Evolutionary conservation across 2,888 invertebrate genomes (phyloP), one percentile per base, ranked within the genome.

Genomic region (Timandra comae): DNA sequence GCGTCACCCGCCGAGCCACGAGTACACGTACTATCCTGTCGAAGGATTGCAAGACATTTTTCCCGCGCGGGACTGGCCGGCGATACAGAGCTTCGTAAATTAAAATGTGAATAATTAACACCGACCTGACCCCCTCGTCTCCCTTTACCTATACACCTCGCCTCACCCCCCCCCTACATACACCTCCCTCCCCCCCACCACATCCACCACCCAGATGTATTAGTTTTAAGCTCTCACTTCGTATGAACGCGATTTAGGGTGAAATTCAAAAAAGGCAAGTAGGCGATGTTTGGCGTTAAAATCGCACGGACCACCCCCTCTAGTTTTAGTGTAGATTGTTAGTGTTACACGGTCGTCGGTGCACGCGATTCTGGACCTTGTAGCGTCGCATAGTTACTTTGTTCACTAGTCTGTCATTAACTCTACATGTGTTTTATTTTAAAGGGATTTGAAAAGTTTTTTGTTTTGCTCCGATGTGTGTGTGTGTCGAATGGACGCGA

Each of bases 61-160:
- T 78, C 77, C 59, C 52, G 51, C 53, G 57, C 53, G 55, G 46
- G 56, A 58, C 71, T 63, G 72, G 61, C 67, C 72, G 64, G 67
- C 56, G 57, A 47, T 56, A 49, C 58, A 54, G 59, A 69, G 67
- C 78, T 75, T 63, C 74, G 80, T 82, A 84, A 84, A 84, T 84
- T 84, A 84, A 84, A 84, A 84, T 76, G 77, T 84, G 84, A 84
- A 84, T 84, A 82, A 84, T 84, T 84, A 84, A 84, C 81, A 73
- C 61, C 57, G 60, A 65, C 61, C 61, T 59, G 52, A 46, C 56
- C 55, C 56, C 58, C 57, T 49, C 30, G 46, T 33, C 41, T 47
- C 46, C 56, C 44, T 48, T 45, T 50, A 52, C 38, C 55, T 52
- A 34, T 38, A 41, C 46, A 44, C 49, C 49, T 30, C 44, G 39